Evolutionary conservation across 2,888 invertebrate genomes (phyloP), one percentile per base, ranked within the genome.

Genomic region (Himalopsyche japonica): DNA sequence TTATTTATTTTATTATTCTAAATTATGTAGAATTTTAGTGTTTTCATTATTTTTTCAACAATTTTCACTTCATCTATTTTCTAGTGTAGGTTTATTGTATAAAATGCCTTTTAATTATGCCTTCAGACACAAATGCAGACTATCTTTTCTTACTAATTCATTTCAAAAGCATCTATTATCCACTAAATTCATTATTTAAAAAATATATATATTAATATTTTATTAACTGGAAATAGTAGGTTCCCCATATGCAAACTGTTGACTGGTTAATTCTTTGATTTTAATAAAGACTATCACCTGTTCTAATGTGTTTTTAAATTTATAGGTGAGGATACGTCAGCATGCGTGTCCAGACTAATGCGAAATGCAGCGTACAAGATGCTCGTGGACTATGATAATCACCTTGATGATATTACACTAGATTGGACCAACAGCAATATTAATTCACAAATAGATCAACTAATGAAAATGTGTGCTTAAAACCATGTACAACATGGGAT

Each of bases 321-420:
- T 89, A 48, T 91, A 90, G 93, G 90, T 87, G 90, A 90, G 57
- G 91, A 93, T 86, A 91, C 93, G 0, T 89, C 95, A 64, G 94
- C 95, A 85, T 93, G 95, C 0, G 95, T 96, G 5, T 94, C 96
- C 0, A 92, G 94, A 43, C 91, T 98, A 78, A 90, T 98, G 64
- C 95, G 96, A 88, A 92, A 93, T 43, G 94, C 95, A 78, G 94
- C 95, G 0, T 95, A 96, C 90, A 94, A 95, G 85, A 94, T 95
- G 88, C 91, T 99, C n/a, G 92, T 96, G 15, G 99, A 99, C 91
- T 99, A 99, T 90, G 99, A 99, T 92, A 98, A 98, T 91, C 98
- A 99, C 91, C 93, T 99, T 87, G 99, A 99, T 90, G 96, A 99
- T 90, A 94, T 97, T 49, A 93, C 95, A 27, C 93, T 95, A 86